A percentile compares a stretch with the other conserved stretches of the same genome.
Evolutionary conservation across 2,888 invertebrate genomes (phyloP).

Genomic region (Nasonovia ribisnigri): DNA sequence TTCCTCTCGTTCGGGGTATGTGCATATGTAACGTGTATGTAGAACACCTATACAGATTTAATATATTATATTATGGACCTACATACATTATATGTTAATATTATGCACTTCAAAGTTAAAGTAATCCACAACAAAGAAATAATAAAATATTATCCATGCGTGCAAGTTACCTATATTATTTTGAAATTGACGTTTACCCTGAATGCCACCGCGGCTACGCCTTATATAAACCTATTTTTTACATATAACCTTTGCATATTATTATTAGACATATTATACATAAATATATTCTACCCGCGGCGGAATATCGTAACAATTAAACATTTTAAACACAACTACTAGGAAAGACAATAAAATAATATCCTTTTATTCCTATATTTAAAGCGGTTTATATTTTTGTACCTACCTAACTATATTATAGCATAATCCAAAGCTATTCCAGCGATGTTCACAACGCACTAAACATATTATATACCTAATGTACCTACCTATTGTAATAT

Average conservation of each 20-base stretch:
- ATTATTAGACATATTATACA: background rate
- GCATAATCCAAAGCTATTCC: background rate
- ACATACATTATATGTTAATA: background rate
- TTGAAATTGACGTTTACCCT: conserved; percentile 20
- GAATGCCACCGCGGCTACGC: background rate
- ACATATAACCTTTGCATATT: too few species aligned
- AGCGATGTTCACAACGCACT: background rate
- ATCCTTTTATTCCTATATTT: background rate
- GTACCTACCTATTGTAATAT: background rate
- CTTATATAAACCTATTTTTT: background rate
- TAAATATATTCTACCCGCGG: background rate
- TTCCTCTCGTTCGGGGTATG: background rate
- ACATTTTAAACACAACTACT: background rate
- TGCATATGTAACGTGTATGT: background rate
- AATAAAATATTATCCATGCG: background rate
- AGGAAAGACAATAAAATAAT: background rate
- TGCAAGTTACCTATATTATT: background rate
- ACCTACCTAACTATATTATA: background rate
- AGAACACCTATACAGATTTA: background rate
- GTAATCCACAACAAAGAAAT: background rate
- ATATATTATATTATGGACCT: background rate
- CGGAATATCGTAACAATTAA: background rate
- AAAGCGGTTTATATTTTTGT: background rate
- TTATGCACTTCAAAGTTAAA: background rate
- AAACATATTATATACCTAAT: background rate